Evolutionary conservation across 1,140 invertebrate species (phyloP).

Genomic region (Grapholita molesta): DNA sequence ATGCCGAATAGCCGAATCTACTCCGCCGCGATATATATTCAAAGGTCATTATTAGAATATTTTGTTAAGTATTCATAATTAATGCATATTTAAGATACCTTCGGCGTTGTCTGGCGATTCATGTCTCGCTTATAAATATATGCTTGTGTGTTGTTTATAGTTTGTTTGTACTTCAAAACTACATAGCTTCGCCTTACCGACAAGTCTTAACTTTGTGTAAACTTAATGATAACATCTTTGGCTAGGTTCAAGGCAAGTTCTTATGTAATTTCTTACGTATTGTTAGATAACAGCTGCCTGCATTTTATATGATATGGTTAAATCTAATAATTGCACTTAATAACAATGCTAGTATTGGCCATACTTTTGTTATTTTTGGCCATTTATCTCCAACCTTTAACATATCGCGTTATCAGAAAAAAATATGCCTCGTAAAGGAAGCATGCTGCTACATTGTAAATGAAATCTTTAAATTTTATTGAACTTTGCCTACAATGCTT

Average conservation of each 20-base stretch:
- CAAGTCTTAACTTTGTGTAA: constrained; percentile 11
- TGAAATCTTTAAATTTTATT: too few species aligned
- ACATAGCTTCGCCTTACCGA: background rate
- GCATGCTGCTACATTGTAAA: too few species aligned
- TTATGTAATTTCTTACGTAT: constrained; percentile 37
- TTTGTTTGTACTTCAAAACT: constrained; percentile 1
- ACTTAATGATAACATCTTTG: constrained; percentile 26
- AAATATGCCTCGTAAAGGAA: background rate
- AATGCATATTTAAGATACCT: background rate
- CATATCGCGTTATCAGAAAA: background rate
- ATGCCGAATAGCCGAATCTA: background rate
- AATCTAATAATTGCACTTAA: background rate
- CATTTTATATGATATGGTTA: background rate
- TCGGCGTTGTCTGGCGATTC: background rate
- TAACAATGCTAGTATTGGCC: too few species aligned
- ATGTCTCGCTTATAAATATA: background rate
- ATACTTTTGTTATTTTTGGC: background rate
- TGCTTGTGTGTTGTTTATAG: background rate
- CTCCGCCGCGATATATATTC: background rate
- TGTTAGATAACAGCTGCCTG: constrained; percentile 4
- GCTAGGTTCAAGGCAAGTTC: constrained; percentile 49
- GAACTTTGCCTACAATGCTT: too few species aligned
- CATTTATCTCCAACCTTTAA: background rate
- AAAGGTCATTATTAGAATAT: background rate
- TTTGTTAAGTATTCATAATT: background rate